These are phyloP conservation scores for Chunga burmeisteri DNA, from an alignment of 2,113 vertebrate species.

Conservation along the genomic window DNA sequence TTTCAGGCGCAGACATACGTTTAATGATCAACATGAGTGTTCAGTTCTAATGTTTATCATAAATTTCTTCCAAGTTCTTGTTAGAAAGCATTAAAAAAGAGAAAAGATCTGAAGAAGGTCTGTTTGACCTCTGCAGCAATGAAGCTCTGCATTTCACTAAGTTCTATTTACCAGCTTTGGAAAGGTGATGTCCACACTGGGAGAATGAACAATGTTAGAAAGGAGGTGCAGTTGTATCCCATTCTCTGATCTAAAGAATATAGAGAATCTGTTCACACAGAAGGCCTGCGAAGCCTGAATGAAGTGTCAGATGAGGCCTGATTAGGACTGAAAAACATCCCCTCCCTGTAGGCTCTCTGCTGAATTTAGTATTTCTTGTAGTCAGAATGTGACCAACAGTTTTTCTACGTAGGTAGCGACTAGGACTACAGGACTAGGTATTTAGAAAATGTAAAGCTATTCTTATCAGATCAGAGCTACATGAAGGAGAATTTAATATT, in stretches of 20 bases:
- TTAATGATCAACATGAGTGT: not conserved
- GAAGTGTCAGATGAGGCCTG: not conserved
- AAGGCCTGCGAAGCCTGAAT: not conserved
- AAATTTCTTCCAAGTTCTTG: not conserved
- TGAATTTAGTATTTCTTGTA: not conserved
- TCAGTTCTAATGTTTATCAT: not conserved
- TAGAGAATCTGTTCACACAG: not conserved
- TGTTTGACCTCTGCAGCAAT: not conserved
- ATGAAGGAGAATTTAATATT: conserved; percentile 78
- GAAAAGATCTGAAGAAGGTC: not conserved
- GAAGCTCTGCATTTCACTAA: not conserved
- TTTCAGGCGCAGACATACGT: not conserved
- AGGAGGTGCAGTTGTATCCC: not conserved
- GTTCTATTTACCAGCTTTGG: not conserved
- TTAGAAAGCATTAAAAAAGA: not conserved
- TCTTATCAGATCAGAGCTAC: conserved; percentile 68
- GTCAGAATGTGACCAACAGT: not conserved
- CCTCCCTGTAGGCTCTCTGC: not conserved
- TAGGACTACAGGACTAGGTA: conserved; percentile 23
- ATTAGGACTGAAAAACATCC: not conserved
- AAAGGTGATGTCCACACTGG: not conserved
- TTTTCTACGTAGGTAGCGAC: conserved; percentile 26
- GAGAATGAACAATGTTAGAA: not conserved
- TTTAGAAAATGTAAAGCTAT: conserved; percentile 68
- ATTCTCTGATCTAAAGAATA: not conserved